Evolutionary conservation across 1,140 invertebrate species (phyloP).

Genomic region (Penaeus chinensis): DNA sequence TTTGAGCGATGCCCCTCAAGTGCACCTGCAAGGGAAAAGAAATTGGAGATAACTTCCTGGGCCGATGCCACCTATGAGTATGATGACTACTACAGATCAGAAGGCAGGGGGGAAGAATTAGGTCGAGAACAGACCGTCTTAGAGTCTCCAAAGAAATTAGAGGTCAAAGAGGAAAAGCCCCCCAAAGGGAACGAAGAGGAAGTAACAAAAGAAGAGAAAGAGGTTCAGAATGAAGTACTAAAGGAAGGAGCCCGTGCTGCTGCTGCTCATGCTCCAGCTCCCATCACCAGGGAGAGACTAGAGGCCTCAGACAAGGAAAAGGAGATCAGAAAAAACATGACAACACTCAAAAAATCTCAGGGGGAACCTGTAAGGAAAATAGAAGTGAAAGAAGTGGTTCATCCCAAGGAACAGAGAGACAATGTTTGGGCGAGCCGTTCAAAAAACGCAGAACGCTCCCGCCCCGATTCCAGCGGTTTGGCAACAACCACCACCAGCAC

Average conservation of each 20-base stretch:
- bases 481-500: conserved; percentile 44
- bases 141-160: conserved; percentile 44
- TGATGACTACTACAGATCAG: conserved; percentile 55
- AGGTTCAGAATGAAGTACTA: conserved; percentile 8
- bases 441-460: conserved; percentile 65
- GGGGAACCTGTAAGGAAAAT: conserved; percentile 43
- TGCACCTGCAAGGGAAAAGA: conserved; percentile 55
- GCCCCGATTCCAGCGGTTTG: conserved; percentile 64
- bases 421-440: conserved; percentile 60
- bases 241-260: conserved; percentile 40
- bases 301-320: conserved; percentile 57
- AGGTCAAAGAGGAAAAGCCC: conserved; percentile 37
- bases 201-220: conserved; percentile 12
- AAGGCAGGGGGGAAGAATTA: conserved; percentile 50
- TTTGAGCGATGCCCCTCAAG: conserved; percentile 26
- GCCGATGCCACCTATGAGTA: conserved; percentile 60
- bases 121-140: conserved; percentile 31
- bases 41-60: conserved; percentile 60
- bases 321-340: conserved; percentile 62
- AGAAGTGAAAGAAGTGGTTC: conserved; percentile 41
- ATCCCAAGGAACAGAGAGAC: conserved; percentile 54
- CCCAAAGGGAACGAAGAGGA: conserved; percentile 31
- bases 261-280: conserved; percentile 45
- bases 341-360: conserved; percentile 60
- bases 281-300: conserved; percentile 52